phyloP scores from a whole-genome alignment of 2,113 vertebrate genomes.

The Onychorhynchus coronatus region DNA sequence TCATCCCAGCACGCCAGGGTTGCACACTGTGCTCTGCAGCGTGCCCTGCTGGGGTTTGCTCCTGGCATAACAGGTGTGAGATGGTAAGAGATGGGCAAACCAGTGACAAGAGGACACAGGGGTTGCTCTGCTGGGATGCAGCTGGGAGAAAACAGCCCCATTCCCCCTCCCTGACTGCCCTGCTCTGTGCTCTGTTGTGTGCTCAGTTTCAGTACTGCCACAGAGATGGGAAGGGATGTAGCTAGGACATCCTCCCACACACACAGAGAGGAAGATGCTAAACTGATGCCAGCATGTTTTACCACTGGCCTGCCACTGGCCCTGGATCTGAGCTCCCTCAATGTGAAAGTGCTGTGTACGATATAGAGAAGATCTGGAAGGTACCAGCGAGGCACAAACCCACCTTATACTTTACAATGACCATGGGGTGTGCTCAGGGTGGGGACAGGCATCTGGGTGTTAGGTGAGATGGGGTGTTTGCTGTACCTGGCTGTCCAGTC shows the following conservation, averaged over 20 bases:
- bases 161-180: background rate
- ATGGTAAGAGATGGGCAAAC: background rate
- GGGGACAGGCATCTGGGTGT: background rate
- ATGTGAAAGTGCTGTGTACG: background rate
- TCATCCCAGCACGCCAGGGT: fast-evolving
- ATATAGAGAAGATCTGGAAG: background rate
- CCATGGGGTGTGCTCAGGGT: background rate
- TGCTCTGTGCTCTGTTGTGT: background rate
- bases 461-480: background rate
- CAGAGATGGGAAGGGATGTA: background rate
- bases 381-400: background rate
- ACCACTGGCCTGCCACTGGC: background rate
- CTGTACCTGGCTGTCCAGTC: slow-evolving; percentile 87
- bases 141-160: background rate
- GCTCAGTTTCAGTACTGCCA: background rate
- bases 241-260: background rate
- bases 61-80: background rate
- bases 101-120: background rate
- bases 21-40: background rate
- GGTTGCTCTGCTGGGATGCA: background rate
- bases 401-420: background rate
- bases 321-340: background rate
- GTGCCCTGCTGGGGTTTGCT: background rate
- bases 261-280: background rate
- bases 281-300: background rate